Evolutionary conservation across 2,797 vertebrate genomes (phyloP).

Genomic region (Loriculus beryllinus): DNA sequence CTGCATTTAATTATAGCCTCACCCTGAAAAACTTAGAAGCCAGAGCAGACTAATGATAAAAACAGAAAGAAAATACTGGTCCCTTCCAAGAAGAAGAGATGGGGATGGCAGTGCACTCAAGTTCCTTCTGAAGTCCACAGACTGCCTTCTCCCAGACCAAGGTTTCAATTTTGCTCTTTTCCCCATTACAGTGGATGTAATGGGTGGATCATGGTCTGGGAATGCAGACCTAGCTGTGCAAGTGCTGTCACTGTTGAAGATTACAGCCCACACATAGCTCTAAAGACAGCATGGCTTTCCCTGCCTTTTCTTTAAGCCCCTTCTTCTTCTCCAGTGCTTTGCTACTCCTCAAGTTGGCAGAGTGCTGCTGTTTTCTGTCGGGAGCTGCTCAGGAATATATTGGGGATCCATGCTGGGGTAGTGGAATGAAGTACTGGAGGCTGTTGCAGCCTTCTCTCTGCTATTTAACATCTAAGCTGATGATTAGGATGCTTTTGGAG

Average conservation of each 20-base stretch:
- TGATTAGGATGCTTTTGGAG: neutral
- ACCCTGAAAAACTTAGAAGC: neutral
- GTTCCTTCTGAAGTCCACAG: neutral
- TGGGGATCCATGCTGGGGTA: rapidly evolving
- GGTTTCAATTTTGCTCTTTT: neutral
- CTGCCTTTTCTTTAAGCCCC: neutral
- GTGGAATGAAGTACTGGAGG: neutral
- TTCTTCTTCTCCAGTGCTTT: neutral
- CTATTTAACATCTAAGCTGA: neutral
- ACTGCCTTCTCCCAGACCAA: neutral
- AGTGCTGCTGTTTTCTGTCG: rapidly evolving
- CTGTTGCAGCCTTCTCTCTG: neutral
- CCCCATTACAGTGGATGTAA: neutral
- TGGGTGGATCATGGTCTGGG: neutral
- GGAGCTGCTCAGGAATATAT: neutral
- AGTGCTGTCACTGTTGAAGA: neutral
- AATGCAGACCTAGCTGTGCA: neutral
- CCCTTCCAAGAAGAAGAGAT: neutral
- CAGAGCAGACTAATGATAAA: neutral
- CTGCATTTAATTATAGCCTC: neutral
- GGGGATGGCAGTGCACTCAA: neutral
- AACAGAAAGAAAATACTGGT: neutral
- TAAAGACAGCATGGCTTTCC: neutral
- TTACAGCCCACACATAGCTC: neutral
- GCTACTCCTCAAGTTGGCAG: neutral